phyloP scores from a whole-genome alignment of 2,888 invertebrate genomes.

The Phorcus lineatus region DNA sequence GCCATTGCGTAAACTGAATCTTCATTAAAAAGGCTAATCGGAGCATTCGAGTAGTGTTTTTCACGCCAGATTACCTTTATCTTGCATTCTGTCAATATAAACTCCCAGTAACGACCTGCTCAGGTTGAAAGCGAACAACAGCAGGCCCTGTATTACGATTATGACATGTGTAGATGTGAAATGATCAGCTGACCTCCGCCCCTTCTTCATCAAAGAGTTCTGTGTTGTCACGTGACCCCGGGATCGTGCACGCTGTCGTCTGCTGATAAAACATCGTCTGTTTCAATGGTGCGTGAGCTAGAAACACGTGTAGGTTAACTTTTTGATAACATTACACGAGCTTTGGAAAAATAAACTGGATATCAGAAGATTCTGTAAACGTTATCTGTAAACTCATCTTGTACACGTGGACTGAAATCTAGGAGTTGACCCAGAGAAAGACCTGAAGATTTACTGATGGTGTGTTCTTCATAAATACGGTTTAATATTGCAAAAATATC shows the following conservation, averaged over 20 bases:
- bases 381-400: too few species aligned
- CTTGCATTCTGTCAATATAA: not conserved
- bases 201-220: not conserved
- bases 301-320: constrained; percentile 5
- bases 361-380: too few species aligned
- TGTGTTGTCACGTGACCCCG: not conserved
- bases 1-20: too few species aligned
- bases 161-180: not conserved
- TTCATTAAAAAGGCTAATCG: too few species aligned
- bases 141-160: not conserved
- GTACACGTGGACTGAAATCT: too few species aligned
- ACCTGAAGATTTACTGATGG: too few species aligned
- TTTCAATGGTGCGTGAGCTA: not conserved
- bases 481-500: too few species aligned
- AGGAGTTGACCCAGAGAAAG: too few species aligned
- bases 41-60: not conserved
- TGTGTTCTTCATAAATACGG: too few species aligned
- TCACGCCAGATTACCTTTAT: not conserved
- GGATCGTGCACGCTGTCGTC: not conserved
- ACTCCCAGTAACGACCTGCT: not conserved
- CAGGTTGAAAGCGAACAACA: not conserved
- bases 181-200: not conserved
- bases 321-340: too few species aligned
- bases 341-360: too few species aligned
- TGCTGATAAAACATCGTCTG: not conserved